Evolutionary conservation across 2,888 invertebrate species (phyloP), one percentile per base, ranked within the genome.

Genomic region (Mechanitis mazaeus): DNA sequence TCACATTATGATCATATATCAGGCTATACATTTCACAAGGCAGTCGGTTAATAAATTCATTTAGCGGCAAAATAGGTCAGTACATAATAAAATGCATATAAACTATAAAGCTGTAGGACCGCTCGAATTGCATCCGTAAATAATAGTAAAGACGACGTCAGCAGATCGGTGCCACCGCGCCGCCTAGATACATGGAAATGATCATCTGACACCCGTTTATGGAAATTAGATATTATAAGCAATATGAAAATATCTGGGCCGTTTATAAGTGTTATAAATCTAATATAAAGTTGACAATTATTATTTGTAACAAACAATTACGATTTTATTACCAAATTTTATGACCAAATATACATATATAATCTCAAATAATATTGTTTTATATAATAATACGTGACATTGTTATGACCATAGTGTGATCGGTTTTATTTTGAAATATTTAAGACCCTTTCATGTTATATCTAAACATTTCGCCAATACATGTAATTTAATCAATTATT

Each of bases 111-210:
- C 54, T 60, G 68, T 57, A 56, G 46, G 47, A 45, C 66, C 68
- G 60, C 70, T 70, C 69, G 55, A 64, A 63, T 69, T 63, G 71
- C 69, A 68, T 67, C 67, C 67, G 61, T 65, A 63, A 50, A 67
- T 67, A 69, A 69, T 61, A 59, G 72, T 63, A 64, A 66, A 65
- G 55, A 42, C 50, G 54, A 56, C 61, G 57, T 65, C 64, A 60
- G 54, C 56, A 55, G 54, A 71, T 53, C 66, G 60, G 64, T 64
- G 64, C 56, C 66, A 64, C 65, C 68, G 63, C 66, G 64, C 65
- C 68, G 63, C 68, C 72, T 70, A 72, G 70, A 71, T 73, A 73
- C 75, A 71, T 73, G 57, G 68, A 74, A 76, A 74, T 67, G 11
- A n/a, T 46, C 46, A 3, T 12, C 33, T 42, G 42, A 50, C 50